Evolutionary conservation across 2,113 vertebrate species (phyloP).

Genomic region (Megalops atlanticus): DNA sequence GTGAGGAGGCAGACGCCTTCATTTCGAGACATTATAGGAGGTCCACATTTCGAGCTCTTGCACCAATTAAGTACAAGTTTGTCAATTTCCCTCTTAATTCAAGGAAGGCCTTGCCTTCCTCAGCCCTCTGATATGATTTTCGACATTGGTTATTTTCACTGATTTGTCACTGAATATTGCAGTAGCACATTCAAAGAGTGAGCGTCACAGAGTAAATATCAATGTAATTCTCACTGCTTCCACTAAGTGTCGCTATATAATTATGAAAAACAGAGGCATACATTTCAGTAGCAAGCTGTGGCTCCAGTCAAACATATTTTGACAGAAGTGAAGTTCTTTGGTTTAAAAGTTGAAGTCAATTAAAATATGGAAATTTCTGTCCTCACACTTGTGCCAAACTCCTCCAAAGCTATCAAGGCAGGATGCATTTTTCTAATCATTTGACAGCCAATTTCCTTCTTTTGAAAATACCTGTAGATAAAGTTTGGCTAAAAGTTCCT

Average conservation of each 20-base stretch:
- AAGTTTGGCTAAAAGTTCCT: background rate
- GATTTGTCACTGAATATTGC: too few relatives aligned
- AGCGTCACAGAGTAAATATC: background rate
- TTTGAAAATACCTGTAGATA: background rate
- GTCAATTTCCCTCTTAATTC: background rate
- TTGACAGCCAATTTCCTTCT: background rate
- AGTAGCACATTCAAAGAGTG: too few relatives aligned
- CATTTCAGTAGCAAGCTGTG: slow-evolving; percentile 48
- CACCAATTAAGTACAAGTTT: too few relatives aligned
- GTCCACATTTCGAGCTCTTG: too few relatives aligned
- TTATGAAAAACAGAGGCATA: slow-evolving; percentile 43
- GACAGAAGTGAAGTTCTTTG: slow-evolving; percentile 48
- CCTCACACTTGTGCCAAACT: background rate
- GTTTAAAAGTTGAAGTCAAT: background rate
- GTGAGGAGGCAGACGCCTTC: background rate
- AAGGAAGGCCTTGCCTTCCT: background rate
- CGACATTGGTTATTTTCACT: too few relatives aligned
- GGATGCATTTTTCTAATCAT: background rate
- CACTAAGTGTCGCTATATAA: slow-evolving; percentile 55
- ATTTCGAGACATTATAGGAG: background rate
- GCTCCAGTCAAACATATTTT: slow-evolving; percentile 14
- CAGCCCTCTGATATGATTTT: background rate
- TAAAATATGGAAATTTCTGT: background rate
- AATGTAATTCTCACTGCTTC: slow-evolving; percentile 36
- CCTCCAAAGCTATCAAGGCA: background rate